Conservation (phyloP, 1,140 invertebrate species). For the Lasioglossum albipes region DNA sequence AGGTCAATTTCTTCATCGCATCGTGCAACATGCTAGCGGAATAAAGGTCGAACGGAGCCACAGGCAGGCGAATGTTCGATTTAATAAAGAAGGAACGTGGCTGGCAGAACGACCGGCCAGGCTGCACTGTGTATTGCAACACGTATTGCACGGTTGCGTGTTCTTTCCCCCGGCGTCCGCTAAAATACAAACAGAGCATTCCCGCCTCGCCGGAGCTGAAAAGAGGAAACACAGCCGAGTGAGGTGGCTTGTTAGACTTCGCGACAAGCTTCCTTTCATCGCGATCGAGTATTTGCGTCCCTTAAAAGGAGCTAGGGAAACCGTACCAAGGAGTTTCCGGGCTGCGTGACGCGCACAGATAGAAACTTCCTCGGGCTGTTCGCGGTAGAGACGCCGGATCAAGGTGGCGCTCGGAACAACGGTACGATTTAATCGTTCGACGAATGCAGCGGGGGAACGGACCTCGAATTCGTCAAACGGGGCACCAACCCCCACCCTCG, state of each 20-base stretch:
- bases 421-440: slow-evolving; percentile 9
- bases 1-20: too few relatives aligned
- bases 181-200: not conserved
- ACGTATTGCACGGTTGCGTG: not conserved
- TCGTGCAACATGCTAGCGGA: too few relatives aligned
- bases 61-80: too few relatives aligned
- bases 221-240: not conserved
- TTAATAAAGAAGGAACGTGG: too few relatives aligned
- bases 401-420: too few relatives aligned
- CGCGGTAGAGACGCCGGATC: not conserved
- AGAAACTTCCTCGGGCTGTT: not conserved
- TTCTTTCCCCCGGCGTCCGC: not conserved
- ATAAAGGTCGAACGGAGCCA: too few relatives aligned
- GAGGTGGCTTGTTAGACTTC: not conserved
- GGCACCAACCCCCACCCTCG: not conserved
- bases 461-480: not conserved
- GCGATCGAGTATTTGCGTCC: not conserved
- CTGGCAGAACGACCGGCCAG: not conserved
- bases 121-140: not conserved
- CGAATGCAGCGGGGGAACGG: not conserved
- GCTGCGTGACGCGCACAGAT: not conserved
- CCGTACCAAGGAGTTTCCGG: not conserved
- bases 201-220: too few relatives aligned
- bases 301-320: not conserved
- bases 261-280: not conserved